A percentile compares a stretch with the other conserved stretches of the same genome.
Evolutionary conservation across 2,113 vertebrate species (phyloP).

Genomic region (Eclectus roratus): DNA sequence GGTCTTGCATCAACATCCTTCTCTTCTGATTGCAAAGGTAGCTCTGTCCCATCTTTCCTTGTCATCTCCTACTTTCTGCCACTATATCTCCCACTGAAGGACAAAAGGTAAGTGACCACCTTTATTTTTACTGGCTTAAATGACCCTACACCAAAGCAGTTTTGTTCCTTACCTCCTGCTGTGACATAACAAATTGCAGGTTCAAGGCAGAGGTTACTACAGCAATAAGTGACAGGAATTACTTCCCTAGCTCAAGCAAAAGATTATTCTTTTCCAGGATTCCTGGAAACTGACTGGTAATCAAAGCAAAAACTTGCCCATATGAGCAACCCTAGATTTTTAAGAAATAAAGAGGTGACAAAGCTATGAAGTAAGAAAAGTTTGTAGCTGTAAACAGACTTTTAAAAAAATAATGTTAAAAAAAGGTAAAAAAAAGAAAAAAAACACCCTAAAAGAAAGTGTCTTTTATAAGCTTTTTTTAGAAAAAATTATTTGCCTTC

Average conservation of each 20-base stretch:
- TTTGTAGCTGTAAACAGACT: not conserved
- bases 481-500: not conserved
- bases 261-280: not conserved
- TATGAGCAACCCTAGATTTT: not conserved
- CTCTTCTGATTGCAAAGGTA: not conserved
- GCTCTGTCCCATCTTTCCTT: not conserved
- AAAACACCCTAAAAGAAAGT: rapidly evolving
- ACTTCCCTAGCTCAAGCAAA: not conserved
- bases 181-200: not conserved
- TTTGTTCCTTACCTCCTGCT: not conserved
- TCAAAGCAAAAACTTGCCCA: not conserved
- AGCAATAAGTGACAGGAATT: not conserved
- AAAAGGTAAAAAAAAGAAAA: not conserved
- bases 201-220: not conserved
- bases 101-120: not conserved
- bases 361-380: not conserved
- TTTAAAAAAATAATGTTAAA: not conserved
- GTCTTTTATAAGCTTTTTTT: not conserved
- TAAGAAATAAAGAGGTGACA: not conserved
- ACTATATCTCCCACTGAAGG: not conserved
- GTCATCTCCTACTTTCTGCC: not conserved
- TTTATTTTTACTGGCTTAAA: not conserved
- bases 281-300: not conserved
- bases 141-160: not conserved
- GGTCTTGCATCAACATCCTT: not conserved